Base-by-base conservation (phyloP, 1,140 invertebrate genomes). In the Pseudomyrmex sp. region DNA sequence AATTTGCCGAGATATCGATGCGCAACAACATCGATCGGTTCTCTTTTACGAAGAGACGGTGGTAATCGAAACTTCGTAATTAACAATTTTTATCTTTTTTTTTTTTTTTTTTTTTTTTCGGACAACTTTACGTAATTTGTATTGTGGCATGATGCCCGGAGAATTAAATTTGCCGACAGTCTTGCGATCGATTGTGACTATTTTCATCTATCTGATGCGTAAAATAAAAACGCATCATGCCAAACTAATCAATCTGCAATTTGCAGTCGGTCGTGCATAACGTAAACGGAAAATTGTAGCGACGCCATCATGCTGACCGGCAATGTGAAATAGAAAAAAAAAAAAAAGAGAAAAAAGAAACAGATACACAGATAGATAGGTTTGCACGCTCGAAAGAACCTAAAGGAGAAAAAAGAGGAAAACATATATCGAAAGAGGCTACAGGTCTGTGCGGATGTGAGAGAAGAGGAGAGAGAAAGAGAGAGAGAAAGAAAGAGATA, bases 241-340 rank as follows among this genome's bases (percentile, higher is more conserved):
- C 48, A 80, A 70, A 70, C 44, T 20, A 20, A 72, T 59, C 44
- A 80, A 80, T 80, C 56, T 66, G 76, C 76, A 80, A 80, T 68
- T 86, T 87, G 10, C 73, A 83, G 80, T 18, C 18, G 26, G 52
- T 66, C 26, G 52, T 54, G 20, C 44, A 26, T 18, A 26, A 56
- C 5, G 2, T 48, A 73, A 76, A 35, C 10, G 12, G 44, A 62
- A 56, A 52, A 74, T 54, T 10, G 20, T 26, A 75, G 69, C n/a
- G 58, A 12, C 26, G 15, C 59, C 48, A 52, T 54, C 23, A 63
- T 8, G 48, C 59, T 68, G 44, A 48, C 46, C n/a, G 59, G 20
- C n/a, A 18, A 20, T 18, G 35, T 54, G n/a, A 61, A 58, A 48
- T 35, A 35, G 35, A 35, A 35, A 35, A 35, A 18, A 18, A 35